Base-by-base conservation (phyloP, 64 coral and sea anemone species). In the Porites lutea region DNA sequence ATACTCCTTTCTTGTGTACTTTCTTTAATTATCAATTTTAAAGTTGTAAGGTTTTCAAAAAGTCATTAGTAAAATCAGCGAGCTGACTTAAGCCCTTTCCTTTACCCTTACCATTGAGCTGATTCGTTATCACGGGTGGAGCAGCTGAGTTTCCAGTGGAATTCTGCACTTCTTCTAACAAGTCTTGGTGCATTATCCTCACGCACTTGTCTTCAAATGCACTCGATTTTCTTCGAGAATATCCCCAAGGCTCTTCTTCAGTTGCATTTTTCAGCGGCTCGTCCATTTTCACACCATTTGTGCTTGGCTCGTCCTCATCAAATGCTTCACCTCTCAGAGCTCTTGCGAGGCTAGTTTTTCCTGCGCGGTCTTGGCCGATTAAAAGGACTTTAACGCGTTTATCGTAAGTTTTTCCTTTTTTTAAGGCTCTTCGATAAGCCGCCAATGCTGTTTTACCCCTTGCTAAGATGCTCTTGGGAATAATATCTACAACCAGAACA, bases 381-480 rank as follows among this genome's bases (percentile, higher is more conserved):
- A 93, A 37, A 22, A 93, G 61, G 3, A 93, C 73, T 51, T 74
- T 74, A 9, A 68, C 82, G 13, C 82, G 91, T 16, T 78, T 65
- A 8, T 86, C 80, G 15, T 44, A 50, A 14, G 75, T 59, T 62
- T 48, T 67, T 20, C 91, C 91, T 13, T 16, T 87, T n/a, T 78
- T 53, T 3, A 93, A 68, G 16, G 91, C 91, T 57, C 48, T 87
- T 13, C 61, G 72, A 45, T 86, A 93, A 78, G 91, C 91, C 45
- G 23, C 79, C 6, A 18, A 6, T 8, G 27, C 57, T 1, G 2
- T 18, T 0, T 10, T 16, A 3, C 79, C 79, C 19, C 79, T 65
- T 19, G 58, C 79, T 15, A 82, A 64, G 13, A 65, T 64, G 27
- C 4, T 64, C 13, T 58, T 43, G 9, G 79, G 79, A 47, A 82